Conservation (phyloP, 1,140 invertebrate genomes). For the Drosophila sproati region DNA sequence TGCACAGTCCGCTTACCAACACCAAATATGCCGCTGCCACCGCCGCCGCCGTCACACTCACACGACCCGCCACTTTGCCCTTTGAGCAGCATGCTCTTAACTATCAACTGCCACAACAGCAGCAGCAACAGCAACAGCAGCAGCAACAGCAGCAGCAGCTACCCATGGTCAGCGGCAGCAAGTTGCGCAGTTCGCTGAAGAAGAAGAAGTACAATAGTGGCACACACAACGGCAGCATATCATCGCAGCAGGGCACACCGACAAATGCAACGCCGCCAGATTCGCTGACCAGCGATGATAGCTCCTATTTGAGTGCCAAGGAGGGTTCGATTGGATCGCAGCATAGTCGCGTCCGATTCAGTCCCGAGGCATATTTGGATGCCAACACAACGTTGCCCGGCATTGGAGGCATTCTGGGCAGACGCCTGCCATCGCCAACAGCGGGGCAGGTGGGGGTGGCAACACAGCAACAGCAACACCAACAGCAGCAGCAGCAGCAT, state of each 20-base stretch:
- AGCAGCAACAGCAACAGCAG: not conserved
- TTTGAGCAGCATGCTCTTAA: slow-evolving; percentile 69
- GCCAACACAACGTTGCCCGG: slow-evolving; percentile 55
- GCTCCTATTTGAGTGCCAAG: slow-evolving; percentile 92
- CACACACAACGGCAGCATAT: slow-evolving; percentile 58
- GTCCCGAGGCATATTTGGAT: slow-evolving; percentile 89
- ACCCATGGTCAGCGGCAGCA: slow-evolving; percentile 50
- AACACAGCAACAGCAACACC: slow-evolving; percentile 11
- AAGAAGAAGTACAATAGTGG: slow-evolving; percentile 63
- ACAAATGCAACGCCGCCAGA: slow-evolving; percentile 94
- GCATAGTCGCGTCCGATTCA: slow-evolving; percentile 91
- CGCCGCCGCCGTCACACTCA: slow-evolving; percentile 42
- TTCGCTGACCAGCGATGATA: slow-evolving; percentile 92
- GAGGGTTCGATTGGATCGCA: slow-evolving; percentile 88
- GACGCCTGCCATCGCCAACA: slow-evolving; percentile 60
- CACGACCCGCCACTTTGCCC: slow-evolving; percentile 90
- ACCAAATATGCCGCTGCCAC: slow-evolving; percentile 63
- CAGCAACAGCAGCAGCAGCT: slow-evolving; percentile 11
- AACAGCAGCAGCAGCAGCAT: slow-evolving; percentile 44
- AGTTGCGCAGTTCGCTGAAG: slow-evolving; percentile 72
- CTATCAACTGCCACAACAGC: slow-evolving; percentile 39
- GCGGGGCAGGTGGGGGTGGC: slow-evolving; percentile 6
- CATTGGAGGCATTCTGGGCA: not conserved
- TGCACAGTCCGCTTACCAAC: slow-evolving; percentile 70
- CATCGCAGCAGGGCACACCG: slow-evolving; percentile 87